Evolutionary conservation across 2,797 vertebrate genomes (phyloP).

Genomic region (Luscinia luscinia): DNA sequence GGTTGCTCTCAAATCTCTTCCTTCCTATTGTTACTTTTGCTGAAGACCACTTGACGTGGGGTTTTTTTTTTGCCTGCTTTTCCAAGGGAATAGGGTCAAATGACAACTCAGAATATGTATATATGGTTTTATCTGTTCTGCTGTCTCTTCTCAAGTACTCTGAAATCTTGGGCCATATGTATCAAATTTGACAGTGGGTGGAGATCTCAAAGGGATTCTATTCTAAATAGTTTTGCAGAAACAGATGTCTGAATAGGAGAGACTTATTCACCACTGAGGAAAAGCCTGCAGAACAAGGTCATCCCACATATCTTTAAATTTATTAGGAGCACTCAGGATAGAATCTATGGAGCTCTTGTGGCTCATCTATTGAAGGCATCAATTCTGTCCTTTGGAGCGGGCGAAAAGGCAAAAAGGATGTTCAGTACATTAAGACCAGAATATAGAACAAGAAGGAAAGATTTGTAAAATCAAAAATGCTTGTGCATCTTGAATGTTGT

Average conservation of each 20-base stretch:
- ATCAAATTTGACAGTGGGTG: not conserved
- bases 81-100: not conserved
- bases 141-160: not conserved
- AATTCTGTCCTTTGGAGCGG: not conserved
- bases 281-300: not conserved
- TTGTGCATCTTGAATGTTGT: not conserved
- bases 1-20: not conserved
- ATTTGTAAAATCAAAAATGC: not conserved
- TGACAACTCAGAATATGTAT: not conserved
- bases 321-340: not conserved
- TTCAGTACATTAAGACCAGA: not conserved
- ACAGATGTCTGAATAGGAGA: not conserved
- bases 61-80: not conserved
- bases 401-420: not conserved
- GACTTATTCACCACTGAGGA: not conserved
- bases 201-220: not conserved
- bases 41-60: accelerated
- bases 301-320: not conserved
- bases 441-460: not conserved
- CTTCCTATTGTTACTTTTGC: not conserved
- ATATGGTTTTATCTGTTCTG: not conserved
- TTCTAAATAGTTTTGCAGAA: constrained; percentile 2
- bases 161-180: not conserved
- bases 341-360: not conserved
- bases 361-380: not conserved